Evolutionary conservation across 2,888 invertebrate genomes (phyloP), one percentile per base, ranked within the genome.

Genomic region (Lasioglossum malachurum): DNA sequence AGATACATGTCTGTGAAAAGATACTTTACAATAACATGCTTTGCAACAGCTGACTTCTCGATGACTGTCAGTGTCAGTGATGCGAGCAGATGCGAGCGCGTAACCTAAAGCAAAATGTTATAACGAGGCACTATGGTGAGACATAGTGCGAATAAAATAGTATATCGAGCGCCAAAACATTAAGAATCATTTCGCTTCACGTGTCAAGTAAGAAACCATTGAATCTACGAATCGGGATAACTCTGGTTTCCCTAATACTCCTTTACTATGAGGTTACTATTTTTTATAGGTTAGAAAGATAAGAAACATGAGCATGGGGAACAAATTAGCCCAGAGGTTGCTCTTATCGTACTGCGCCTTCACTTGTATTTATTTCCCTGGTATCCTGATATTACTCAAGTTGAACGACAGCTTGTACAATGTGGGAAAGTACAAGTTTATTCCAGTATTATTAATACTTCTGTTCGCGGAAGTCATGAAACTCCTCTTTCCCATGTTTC

Each of bases 321-420:
- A 84, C 60, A 88, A 90, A 75, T 19, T 88, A 38, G 81, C 80
- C 46, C 94, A 94, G 76, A 92, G 93, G 83, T 84, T 95, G 76
- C 86, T 95, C 78, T 83, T 95, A 44, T 94, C 96, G 89, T 96
- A 96, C 60, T 96, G 96, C 94, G 95, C 96, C 53, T 95, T 97
- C 88, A 96, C 97, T 64, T 97, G 97, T 92, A 96, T 97, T 94
- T 97, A 97, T 92, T 95, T 97, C 89, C 96, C 97, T 4, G 96
- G 96, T 84, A 96, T 97, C 85, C 93, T 97, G 57, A 96, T 96
- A 80, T 95, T 96, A 60, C 95, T 97, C 90, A 96, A 96, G 41
- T 96, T 96, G 92, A 96, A 96, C 89, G 96, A 96, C 41, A 95
- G 96, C 78, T 95, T 97, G 16, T 97, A 97, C 91, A 96, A 96